phyloP scores from a whole-genome alignment of 2,888 invertebrate species.

The Drosophila niveifrons region DNA sequence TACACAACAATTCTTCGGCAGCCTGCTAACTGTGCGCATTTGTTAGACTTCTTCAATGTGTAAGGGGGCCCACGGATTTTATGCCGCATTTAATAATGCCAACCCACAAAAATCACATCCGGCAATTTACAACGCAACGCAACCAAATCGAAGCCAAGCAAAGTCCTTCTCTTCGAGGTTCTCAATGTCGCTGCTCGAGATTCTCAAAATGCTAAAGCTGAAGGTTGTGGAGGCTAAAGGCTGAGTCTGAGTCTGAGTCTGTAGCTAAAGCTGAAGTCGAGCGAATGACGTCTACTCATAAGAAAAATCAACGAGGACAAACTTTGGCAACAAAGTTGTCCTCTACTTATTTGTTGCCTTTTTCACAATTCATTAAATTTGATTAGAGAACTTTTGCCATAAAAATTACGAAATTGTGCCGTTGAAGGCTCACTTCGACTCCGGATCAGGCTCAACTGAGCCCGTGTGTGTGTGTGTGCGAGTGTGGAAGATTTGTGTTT shows the following conservation, averaged over 20 bases:
- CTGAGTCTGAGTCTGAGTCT: neutral
- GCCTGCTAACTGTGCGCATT: slow-evolving; percentile 75
- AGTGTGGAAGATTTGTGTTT: slow-evolving; percentile 72
- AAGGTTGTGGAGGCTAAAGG: neutral
- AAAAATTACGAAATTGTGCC: slow-evolving; percentile 83
- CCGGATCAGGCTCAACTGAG: slow-evolving; percentile 43
- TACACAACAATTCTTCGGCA: slow-evolving; percentile 66
- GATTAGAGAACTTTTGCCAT: slow-evolving; percentile 82
- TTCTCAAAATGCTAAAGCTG: neutral
- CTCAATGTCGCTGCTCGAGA: slow-evolving; percentile 15
- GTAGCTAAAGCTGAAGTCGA: neutral
- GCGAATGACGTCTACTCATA: slow-evolving; percentile 71
- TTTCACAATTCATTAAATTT: slow-evolving; percentile 82
- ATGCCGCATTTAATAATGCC: slow-evolving; percentile 81
- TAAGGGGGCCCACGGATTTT: slow-evolving; percentile 65
- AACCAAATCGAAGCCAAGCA: slow-evolving; percentile 71
- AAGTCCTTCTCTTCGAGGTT: slow-evolving; percentile 23
- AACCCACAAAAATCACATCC: slow-evolving; percentile 80
- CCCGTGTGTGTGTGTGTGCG: slow-evolving; percentile 14
- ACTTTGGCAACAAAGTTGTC: slow-evolving; percentile 76
- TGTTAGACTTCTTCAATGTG: slow-evolving; percentile 74
- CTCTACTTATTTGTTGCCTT: slow-evolving; percentile 80
- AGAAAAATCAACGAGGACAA: slow-evolving; percentile 76
- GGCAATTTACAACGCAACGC: slow-evolving; percentile 71
- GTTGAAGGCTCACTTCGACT: slow-evolving; percentile 77